Evolutionary conservation across 2,113 vertebrate species (phyloP).

Genomic region (Halichoerus grypus): DNA sequence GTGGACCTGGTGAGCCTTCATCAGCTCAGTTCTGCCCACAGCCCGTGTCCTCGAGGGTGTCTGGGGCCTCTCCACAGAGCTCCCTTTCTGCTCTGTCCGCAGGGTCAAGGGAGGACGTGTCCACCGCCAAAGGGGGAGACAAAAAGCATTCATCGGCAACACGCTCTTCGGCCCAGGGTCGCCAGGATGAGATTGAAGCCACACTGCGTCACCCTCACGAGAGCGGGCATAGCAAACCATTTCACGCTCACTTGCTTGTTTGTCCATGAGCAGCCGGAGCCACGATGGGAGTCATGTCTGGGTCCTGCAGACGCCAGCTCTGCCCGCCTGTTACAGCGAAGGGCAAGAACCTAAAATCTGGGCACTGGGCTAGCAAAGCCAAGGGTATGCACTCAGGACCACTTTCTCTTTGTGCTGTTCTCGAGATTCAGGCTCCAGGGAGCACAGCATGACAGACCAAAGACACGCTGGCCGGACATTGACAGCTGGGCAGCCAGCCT

Average conservation of each 20-base stretch:
- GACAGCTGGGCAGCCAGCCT: not conserved
- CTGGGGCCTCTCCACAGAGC: not conserved
- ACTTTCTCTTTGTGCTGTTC: too few species aligned
- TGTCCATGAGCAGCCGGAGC: not conserved
- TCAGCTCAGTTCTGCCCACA: not conserved
- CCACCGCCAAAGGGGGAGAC: not conserved
- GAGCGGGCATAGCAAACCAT: too few species aligned
- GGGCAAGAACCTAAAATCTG: too few species aligned
- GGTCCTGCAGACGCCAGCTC: rapidly evolving
- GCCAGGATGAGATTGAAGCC: not conserved
- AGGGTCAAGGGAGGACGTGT: not conserved
- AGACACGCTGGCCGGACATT: rapidly evolving
- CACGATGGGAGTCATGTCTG: rapidly evolving
- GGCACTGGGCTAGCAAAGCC: not conserved
- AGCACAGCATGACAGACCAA: not conserved
- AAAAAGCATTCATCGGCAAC: rapidly evolving
- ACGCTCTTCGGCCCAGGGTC: not conserved
- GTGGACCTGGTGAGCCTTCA: rapidly evolving
- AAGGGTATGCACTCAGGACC: rapidly evolving
- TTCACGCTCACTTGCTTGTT: too few species aligned
- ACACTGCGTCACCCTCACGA: rapidly evolving
- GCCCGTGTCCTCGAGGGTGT: not conserved
- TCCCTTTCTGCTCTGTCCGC: not conserved
- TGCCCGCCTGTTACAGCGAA: not conserved
- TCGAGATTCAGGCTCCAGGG: not conserved